phyloP scores from a whole-genome alignment of 2,113 vertebrate genomes.

The Phylloscopus whistleri region DNA sequence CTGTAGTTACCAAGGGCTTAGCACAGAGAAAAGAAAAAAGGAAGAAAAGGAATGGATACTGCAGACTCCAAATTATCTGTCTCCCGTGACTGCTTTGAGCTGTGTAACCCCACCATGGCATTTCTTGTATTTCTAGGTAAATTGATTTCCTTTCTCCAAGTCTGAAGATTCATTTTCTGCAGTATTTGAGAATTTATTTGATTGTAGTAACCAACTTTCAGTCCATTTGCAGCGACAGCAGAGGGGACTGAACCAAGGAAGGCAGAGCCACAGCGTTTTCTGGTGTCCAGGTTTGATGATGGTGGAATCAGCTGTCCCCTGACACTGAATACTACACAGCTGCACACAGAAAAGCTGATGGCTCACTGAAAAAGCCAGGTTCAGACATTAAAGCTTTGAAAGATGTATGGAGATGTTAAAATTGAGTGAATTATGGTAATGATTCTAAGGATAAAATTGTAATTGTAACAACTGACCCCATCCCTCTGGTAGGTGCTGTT shows the following conservation, averaged over 20 bases:
- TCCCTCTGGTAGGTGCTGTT: background rate
- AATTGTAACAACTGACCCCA: background rate
- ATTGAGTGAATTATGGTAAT: background rate
- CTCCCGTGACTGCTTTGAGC: background rate
- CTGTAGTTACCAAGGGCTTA: background rate
- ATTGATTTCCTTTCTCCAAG: background rate
- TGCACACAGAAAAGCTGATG: background rate
- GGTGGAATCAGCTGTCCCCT: background rate
- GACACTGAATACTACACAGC: background rate
- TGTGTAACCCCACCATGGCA: background rate
- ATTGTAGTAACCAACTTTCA: background rate
- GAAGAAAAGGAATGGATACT: background rate
- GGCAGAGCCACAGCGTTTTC: background rate
- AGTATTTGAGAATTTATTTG: background rate
- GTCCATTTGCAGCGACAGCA: background rate
- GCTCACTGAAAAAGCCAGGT: background rate
- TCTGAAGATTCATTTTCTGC: background rate
- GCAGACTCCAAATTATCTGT: background rate
- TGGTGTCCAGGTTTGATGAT: background rate
- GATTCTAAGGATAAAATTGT: background rate
- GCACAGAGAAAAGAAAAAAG: background rate
- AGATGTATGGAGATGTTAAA: background rate
- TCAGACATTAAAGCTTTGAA: background rate
- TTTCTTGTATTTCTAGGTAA: background rate
- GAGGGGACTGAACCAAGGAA: accelerated